Percentiles rank a stretch among this genome's conserved stretches.
Evolutionary conservation across 2,797 vertebrate species (phyloP).

Genomic region (Pangasius macronema): DNA sequence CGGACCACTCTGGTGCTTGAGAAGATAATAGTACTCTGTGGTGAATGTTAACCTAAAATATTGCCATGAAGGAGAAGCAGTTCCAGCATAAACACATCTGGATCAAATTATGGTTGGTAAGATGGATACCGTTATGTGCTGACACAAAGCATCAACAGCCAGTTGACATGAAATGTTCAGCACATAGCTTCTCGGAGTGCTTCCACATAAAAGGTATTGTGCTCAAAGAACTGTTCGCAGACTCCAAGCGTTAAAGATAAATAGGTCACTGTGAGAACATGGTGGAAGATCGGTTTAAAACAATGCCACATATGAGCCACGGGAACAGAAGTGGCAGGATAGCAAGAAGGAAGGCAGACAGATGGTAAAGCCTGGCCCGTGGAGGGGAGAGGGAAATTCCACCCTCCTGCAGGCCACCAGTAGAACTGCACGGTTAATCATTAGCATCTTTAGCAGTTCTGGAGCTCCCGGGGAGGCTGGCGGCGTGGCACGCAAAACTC

Average conservation of each 20-base stretch:
- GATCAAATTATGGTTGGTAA: slow-evolving; percentile 48
- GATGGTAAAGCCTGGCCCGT: slow-evolving; percentile 67
- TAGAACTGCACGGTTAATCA: slow-evolving; percentile 69
- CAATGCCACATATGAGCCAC: not conserved
- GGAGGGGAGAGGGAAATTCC: slow-evolving; percentile 53
- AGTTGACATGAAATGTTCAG: slow-evolving; percentile 21
- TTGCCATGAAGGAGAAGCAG: slow-evolving; percentile 18
- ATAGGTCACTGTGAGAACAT: slow-evolving; percentile 12
- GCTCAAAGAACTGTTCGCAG: not conserved
- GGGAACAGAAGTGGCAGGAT: not conserved
- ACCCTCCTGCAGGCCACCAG: slow-evolving; percentile 62
- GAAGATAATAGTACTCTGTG: slow-evolving; percentile 41
- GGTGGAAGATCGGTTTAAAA: not conserved
- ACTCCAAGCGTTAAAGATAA: slow-evolving; percentile 2
- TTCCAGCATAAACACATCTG: slow-evolving; percentile 58
- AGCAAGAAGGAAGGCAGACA: slow-evolving; percentile 60
- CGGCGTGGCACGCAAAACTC: slow-evolving; percentile 41
- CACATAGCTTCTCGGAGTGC: not conserved
- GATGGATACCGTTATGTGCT: slow-evolving; percentile 36
- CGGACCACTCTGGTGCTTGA: slow-evolving; percentile 34
- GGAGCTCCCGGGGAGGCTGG: slow-evolving; percentile 48
- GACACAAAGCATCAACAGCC: slow-evolving; percentile 32
- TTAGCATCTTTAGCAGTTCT: slow-evolving; percentile 66
- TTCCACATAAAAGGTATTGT: slow-evolving; percentile 19
- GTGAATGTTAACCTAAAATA: slow-evolving; percentile 43